Percentiles rank a stretch among this genome's conserved stretches.
Evolutionary conservation across 2,888 invertebrate genomes (phyloP).

Genomic region (Ophion obscuratus): DNA sequence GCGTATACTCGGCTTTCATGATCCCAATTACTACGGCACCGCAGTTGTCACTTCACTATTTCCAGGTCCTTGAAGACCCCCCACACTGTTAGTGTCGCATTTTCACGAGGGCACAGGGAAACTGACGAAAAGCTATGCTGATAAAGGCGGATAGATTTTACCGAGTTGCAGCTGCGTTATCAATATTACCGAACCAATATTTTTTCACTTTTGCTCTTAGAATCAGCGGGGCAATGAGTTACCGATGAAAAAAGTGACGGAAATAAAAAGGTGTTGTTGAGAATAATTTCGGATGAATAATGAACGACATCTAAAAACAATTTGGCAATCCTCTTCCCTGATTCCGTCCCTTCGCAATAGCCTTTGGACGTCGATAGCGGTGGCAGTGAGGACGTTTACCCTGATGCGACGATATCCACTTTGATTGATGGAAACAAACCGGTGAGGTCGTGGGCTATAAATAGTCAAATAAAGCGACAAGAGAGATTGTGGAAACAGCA

Average conservation of each 20-base stretch:
- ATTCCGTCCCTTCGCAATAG: neutral
- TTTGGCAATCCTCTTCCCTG: neutral
- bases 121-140: no score
- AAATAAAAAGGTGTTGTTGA: neutral
- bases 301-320: neutral
- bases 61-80: no score
- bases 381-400: neutral
- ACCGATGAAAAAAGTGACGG: neutral
- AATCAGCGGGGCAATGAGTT: neutral
- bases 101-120: no score
- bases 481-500: neutral
- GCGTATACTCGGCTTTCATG: no score
- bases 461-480: conserved; percentile 1
- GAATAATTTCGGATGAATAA: neutral
- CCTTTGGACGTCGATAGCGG: neutral
- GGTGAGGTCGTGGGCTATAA: neutral
- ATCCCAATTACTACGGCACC: no score
- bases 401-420: conserved; percentile 2
- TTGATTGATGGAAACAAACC: conserved; percentile 11
- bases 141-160: neutral
- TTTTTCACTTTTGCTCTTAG: neutral
- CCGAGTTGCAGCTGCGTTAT: neutral
- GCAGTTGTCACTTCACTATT: no score
- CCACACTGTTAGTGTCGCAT: no score
- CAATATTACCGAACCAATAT: no score